Conservation (phyloP, 2,888 invertebrate species). For the Carcina quercana region DNA sequence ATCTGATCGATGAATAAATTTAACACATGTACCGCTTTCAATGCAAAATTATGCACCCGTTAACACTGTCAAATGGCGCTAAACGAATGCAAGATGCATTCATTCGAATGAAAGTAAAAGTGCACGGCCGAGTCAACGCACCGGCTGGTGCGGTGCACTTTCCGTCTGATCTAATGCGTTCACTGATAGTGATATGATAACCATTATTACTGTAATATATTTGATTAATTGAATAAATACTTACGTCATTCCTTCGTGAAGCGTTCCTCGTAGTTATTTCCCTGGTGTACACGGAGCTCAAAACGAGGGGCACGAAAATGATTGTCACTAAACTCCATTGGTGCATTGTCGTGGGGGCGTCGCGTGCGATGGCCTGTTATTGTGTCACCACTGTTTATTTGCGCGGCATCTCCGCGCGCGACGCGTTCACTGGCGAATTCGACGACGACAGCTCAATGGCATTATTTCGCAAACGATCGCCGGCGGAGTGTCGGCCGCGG, state of each 20-base stretch:
- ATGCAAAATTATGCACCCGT: too few relatives aligned
- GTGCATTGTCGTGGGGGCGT: conserved; percentile 58
- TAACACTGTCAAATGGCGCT: conserved; percentile 9
- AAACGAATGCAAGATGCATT: conserved; percentile 23
- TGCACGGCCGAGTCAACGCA: conserved; percentile 48
- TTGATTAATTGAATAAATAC: conserved; percentile 23
- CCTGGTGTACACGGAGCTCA: conserved; percentile 35
- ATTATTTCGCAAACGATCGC: conserved; percentile 65
- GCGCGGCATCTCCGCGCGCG: conserved; percentile 57
- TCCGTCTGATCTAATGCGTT: conserved; percentile 27
- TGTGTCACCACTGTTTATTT: conserved; percentile 49
- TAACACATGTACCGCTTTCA: too few relatives aligned
- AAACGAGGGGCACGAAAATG: conserved; percentile 50
- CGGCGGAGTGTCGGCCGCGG: conserved; percentile 65
- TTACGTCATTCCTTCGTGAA: conserved; percentile 52
- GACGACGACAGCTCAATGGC: conserved; percentile 51
- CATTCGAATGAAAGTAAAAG: conserved; percentile 63
- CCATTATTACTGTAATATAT: neutral
- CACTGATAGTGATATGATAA: conserved; percentile 2
- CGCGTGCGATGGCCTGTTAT: conserved; percentile 35
- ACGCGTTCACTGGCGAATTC: conserved; percentile 53
- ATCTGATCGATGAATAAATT: too few relatives aligned
- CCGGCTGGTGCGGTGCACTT: conserved; percentile 24
- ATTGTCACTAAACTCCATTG: conserved; percentile 62
- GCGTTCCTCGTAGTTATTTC: conserved; percentile 40